phyloP scores from a whole-genome alignment of 2,888 invertebrate genomes.

The Dicycla oo region DNA sequence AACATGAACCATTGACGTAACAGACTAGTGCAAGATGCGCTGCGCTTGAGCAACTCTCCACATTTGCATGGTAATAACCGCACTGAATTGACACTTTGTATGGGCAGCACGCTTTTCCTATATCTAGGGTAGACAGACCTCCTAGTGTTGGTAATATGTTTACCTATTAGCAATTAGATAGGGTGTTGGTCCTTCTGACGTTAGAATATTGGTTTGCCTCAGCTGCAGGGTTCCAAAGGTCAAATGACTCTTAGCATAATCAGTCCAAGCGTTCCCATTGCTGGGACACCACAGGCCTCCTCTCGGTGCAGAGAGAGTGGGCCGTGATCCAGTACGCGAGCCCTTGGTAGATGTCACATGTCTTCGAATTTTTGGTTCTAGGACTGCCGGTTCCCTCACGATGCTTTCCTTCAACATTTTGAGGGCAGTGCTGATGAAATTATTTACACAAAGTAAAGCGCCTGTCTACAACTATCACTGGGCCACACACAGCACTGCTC shows the following conservation, averaged over 20 bases:
- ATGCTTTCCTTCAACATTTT: no score
- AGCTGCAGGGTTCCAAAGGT: neutral
- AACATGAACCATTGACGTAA: slow-evolving; percentile 52
- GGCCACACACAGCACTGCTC: no score
- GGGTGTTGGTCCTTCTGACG: neutral
- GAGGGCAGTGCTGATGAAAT: no score
- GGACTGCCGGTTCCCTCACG: neutral
- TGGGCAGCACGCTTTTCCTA: slow-evolving; percentile 34
- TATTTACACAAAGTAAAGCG: no score
- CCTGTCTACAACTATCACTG: no score
- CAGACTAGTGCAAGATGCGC: slow-evolving; percentile 46
- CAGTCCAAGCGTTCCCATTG: neutral
- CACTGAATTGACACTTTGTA: slow-evolving; percentile 53
- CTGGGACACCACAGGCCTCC: neutral
- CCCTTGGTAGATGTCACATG: neutral
- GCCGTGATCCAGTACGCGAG: neutral
- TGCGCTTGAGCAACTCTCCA: slow-evolving; percentile 50
- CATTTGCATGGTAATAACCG: slow-evolving; percentile 62
- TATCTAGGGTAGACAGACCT: slow-evolving; percentile 46
- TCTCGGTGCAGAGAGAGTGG: neutral
- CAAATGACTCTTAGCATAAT: neutral
- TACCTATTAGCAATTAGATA: slow-evolving; percentile 33
- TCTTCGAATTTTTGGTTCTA: neutral
- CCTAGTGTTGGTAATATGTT: slow-evolving; percentile 32
- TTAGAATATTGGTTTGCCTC: neutral